These are phyloP conservation scores for Drosophila recens DNA, from an alignment of 2,888 invertebrate genomes.

Conservation along the genomic window DNA sequence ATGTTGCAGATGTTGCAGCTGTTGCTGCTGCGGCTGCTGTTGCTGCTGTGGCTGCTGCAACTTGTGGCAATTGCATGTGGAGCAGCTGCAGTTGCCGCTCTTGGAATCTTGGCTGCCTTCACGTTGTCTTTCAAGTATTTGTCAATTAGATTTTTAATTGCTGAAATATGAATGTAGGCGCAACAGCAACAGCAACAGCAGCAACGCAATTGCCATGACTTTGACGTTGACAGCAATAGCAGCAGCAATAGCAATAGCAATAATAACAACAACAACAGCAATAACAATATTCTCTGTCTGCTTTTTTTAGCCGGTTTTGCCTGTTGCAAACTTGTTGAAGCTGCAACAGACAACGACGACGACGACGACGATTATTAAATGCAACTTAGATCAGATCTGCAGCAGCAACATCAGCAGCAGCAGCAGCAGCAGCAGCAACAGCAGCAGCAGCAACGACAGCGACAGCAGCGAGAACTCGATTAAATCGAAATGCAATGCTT, in stretches of 20 bases:
- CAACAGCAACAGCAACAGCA: constrained; percentile 47
- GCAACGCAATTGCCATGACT: constrained; percentile 55
- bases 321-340: constrained; percentile 71
- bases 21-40: constrained; percentile 18
- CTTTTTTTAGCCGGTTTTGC: constrained; percentile 72
- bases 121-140: constrained; percentile 78
- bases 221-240: constrained; percentile 59
- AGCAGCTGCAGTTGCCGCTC: constrained; percentile 45
- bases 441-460: constrained; percentile 41
- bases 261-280: constrained; percentile 38
- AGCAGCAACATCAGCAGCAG: constrained; percentile 41
- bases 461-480: constrained; percentile 68
- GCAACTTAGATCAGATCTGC: constrained; percentile 78
- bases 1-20: constrained; percentile 25
- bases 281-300: constrained; percentile 49
- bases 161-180: constrained; percentile 82
- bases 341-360: constrained; percentile 46
- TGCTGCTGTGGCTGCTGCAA: constrained; percentile 18
- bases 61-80: constrained; percentile 57
- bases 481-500: constrained; percentile 79
- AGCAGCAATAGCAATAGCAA: constrained; percentile 24
- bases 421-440: constrained; percentile 37
- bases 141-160: constrained; percentile 81
- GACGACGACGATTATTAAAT: constrained; percentile 76
- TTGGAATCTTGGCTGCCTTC: constrained; percentile 62